Conservation (phyloP, 2,113 vertebrate species). For the Prionailurus viverrinus region DNA sequence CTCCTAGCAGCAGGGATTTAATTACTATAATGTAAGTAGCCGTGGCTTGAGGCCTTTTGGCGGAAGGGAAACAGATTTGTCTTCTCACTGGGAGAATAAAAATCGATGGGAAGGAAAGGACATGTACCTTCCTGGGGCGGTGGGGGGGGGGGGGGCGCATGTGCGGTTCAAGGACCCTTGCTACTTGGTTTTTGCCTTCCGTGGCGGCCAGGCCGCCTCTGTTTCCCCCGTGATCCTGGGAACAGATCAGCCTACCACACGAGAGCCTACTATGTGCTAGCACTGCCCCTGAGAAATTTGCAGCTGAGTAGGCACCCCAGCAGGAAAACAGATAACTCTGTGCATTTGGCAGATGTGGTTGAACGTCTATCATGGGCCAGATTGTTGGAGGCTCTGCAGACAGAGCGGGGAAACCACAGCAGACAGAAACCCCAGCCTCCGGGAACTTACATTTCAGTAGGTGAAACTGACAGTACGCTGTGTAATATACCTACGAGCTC, state of each 20-base stretch:
- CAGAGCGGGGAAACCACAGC: background rate
- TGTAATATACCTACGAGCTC: too few species aligned
- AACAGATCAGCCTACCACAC: background rate
- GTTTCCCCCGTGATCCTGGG: background rate
- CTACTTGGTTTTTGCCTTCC: background rate
- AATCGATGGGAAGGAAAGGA: constrained; percentile 51
- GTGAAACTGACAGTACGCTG: background rate
- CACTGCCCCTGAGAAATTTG: background rate
- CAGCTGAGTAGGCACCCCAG: background rate
- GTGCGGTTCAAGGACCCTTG: background rate
- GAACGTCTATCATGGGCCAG: background rate
- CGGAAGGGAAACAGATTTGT: constrained; percentile 65
- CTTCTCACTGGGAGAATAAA: constrained; percentile 77
- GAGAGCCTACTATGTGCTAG: background rate
- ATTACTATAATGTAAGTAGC: constrained; percentile 81
- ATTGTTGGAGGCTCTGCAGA: background rate
- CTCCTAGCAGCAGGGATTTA: constrained; percentile 79
- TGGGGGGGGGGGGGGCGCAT: background rate
- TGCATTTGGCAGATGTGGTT: background rate
- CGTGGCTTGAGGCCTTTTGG: constrained; percentile 74
- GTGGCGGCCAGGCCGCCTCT: background rate
- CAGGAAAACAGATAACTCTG: background rate
- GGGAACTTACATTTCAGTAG: background rate
- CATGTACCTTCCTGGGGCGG: background rate
- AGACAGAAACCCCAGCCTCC: background rate